These are phyloP conservation scores for Anas bernieri DNA, from an alignment of 2,797 vertebrate species.

Conservation along the genomic window DNA sequence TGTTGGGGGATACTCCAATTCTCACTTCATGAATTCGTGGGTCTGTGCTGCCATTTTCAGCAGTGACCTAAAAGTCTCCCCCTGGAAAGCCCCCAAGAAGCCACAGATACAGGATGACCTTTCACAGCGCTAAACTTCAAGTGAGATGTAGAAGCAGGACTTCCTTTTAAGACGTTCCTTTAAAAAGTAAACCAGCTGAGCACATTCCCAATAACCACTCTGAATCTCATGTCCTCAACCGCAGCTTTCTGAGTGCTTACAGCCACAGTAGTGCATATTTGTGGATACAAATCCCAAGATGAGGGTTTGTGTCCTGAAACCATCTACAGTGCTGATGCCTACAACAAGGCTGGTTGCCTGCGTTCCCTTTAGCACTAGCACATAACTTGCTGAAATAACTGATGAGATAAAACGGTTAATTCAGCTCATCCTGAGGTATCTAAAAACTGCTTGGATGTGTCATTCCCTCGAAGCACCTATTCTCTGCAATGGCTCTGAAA, in stretches of 20 bases:
- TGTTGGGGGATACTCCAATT: not conserved
- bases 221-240: not conserved
- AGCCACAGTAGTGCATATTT: not conserved
- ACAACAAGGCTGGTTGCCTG: not conserved
- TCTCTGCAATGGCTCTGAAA: not conserved
- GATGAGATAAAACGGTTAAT: not conserved
- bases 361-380: not conserved
- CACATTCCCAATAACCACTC: not conserved
- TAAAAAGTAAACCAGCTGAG: not conserved
- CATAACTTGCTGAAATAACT: not conserved
- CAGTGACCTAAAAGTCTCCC: not conserved
- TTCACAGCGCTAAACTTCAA: not conserved
- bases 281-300: not conserved
- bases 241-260: not conserved
- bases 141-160: not conserved
- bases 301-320: not conserved
- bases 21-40: not conserved
- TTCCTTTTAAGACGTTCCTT: not conserved
- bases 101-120: not conserved
- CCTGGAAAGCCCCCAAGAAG: not conserved
- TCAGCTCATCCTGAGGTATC: not conserved
- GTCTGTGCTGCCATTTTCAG: constrained; percentile 1
- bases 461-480: not conserved
- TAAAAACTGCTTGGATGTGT: not conserved
- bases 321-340: not conserved